Percentiles rank a stretch among this genome's conserved stretches.
Conservation (phyloP, 1,140 invertebrate genomes). For the Diabrotica undecimpunctata region DNA sequence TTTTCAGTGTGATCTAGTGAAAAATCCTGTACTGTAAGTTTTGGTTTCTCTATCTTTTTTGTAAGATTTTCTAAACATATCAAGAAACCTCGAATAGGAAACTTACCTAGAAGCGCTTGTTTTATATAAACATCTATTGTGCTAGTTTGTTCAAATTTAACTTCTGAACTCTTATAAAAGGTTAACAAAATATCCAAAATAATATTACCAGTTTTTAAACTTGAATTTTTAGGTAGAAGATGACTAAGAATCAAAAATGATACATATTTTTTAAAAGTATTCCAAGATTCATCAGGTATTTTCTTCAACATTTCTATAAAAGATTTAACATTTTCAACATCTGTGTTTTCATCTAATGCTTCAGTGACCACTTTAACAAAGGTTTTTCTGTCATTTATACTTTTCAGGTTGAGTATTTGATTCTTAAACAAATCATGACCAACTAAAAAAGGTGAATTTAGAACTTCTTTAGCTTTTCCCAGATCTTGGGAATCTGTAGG, state of each 20-base stretch:
- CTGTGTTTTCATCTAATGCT: background rate
- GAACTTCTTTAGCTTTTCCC: conserved; percentile 49
- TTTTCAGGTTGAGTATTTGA: conserved; percentile 4
- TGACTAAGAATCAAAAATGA: conserved; percentile 24
- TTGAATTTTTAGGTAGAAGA: conserved; percentile 22
- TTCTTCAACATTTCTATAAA: conserved; percentile 35
- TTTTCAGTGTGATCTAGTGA: background rate
- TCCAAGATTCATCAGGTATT: conserved; percentile 42
- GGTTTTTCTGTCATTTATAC: background rate
- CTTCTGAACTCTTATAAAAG: conserved; percentile 22
- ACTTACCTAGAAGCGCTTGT: conserved; percentile 24
- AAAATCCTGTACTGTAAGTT: conserved; percentile 26
- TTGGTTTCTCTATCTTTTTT: conserved; percentile 24
- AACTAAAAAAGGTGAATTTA: conserved; percentile 31
- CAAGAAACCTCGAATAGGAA: conserved; percentile 33
- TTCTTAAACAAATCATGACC: conserved; percentile 12
- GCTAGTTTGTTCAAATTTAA: conserved; percentile 6
- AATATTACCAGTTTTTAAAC: conserved; percentile 21
- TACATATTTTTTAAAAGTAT: conserved; percentile 41
- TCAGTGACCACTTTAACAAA: conserved; percentile 5
- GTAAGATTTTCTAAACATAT: conserved; percentile 34
- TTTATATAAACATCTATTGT: conserved; percentile 9
- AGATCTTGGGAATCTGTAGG: conserved; percentile 52
- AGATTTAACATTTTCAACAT: conserved; percentile 4
- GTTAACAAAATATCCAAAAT: conserved; percentile 48